Percentiles rank a stretch among this genome's conserved stretches.
phyloP scores from a whole-genome alignment of 2,113 vertebrate genomes.

The Vimba vimba region DNA sequence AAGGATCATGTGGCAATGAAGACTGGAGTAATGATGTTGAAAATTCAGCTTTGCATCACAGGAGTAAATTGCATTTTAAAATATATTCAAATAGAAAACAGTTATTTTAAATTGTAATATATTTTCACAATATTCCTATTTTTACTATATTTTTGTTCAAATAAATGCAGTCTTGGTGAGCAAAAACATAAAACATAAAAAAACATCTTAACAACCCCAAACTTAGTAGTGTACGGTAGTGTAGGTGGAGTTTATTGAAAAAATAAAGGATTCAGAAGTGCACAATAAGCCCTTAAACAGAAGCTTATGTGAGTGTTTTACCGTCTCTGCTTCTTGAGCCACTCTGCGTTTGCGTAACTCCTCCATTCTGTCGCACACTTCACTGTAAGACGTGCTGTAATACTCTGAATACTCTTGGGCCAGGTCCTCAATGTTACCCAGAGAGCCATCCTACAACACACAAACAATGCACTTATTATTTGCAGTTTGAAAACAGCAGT shows the following conservation, averaged over 20 bases:
- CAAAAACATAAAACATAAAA: neutral
- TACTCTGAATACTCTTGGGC: conserved; percentile 94
- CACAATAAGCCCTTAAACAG: neutral
- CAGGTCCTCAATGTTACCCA: conserved; percentile 93
- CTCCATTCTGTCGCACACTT: conserved; percentile 95
- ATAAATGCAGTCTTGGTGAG: neutral
- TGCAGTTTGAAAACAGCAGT: conserved; percentile 1
- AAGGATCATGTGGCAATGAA: neutral
- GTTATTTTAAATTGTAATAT: neutral
- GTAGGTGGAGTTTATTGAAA: neutral
- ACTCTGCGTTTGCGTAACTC: conserved; percentile 90
- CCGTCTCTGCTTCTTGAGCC: conserved; percentile 87
- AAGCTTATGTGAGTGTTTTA: conserved; percentile 63
- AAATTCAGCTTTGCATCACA: neutral
- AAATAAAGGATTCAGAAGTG: neutral
- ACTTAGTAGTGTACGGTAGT: neutral
- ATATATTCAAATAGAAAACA: neutral
- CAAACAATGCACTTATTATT: conserved; percentile 35
- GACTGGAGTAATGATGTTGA: neutral
- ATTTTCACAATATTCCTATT: neutral
- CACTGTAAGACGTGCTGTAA: conserved; percentile 90
- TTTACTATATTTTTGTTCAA: neutral
- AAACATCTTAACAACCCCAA: neutral
- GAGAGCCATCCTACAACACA: conserved; percentile 86
- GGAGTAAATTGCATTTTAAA: neutral